phyloP scores from a whole-genome alignment of 2,888 invertebrate genomes.

The Atrina japonica region DNA sequence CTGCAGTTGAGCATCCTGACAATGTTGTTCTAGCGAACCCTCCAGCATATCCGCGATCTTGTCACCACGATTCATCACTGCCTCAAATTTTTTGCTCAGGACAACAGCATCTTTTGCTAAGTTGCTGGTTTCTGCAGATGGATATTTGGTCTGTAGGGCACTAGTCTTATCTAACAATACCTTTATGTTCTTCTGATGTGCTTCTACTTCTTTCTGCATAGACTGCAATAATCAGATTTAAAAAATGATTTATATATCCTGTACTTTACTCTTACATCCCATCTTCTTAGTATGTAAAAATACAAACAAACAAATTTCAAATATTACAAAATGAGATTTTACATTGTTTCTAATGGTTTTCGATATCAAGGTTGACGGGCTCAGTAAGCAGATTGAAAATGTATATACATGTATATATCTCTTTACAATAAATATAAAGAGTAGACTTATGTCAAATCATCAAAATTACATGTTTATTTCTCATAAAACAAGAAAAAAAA shows the following conservation, averaged over 20 bases:
- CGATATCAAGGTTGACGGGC: no score
- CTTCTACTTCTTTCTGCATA: constrained; percentile 87
- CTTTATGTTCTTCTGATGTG: constrained; percentile 88
- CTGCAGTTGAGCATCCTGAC: constrained; percentile 91
- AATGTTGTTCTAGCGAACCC: constrained; percentile 92
- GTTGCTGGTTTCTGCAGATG: constrained; percentile 74
- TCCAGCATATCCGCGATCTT: constrained; percentile 85
- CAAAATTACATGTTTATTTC: no score
- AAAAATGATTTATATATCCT: no score
- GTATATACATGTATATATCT: no score
- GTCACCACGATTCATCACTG: constrained; percentile 88
- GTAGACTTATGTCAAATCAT: no score
- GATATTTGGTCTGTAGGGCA: constrained; percentile 69
- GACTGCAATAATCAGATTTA: constrained; percentile 54
- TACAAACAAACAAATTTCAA: not conserved
- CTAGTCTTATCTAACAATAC: constrained; percentile 88
- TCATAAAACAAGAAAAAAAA: no score
- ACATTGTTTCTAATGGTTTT: no score
- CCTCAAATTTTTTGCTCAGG: constrained; percentile 84
- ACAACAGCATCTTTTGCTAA: constrained; percentile 75
- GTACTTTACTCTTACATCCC: no score
- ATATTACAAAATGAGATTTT: no score
- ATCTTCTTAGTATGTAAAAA: no score
- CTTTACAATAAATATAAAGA: no score
- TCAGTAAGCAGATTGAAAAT: no score